phyloP scores from a whole-genome alignment of 1,140 invertebrate species.

The Aphaenogaster ashmeadi region DNA sequence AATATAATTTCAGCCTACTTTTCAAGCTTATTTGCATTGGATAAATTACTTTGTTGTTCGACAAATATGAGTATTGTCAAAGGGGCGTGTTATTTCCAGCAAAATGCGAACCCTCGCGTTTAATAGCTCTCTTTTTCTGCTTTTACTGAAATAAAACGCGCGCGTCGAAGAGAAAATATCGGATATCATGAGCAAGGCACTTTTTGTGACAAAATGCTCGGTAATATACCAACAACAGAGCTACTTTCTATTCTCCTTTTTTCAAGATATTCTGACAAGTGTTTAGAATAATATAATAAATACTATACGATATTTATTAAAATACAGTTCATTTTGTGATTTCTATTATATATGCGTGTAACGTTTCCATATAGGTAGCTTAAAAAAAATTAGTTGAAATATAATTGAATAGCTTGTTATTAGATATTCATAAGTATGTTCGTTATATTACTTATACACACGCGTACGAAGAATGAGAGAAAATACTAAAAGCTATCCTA shows the following conservation, averaged over 20 bases:
- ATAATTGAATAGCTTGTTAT: neutral
- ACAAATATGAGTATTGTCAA: constrained; percentile 47
- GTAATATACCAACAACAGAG: constrained; percentile 23
- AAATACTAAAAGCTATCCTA: neutral
- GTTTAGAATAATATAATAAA: constrained; percentile 42
- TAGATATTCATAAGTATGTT: neutral
- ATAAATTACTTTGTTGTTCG: constrained; percentile 27
- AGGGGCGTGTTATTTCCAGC: constrained; percentile 3
- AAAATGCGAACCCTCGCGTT: constrained; percentile 32
- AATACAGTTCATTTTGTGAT: neutral
- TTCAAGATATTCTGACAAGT: neutral
- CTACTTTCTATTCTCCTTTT: neutral
- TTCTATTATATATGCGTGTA: neutral
- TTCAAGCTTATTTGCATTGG: constrained; percentile 20
- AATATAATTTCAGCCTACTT: neutral
- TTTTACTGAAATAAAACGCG: constrained; percentile 18
- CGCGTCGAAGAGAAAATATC: constrained; percentile 36
- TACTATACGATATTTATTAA: neutral
- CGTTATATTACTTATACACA: neutral
- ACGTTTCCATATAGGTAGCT: neutral
- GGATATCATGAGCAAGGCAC: constrained; percentile 33
- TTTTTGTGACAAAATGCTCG: constrained; percentile 49
- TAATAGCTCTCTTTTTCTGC: constrained; percentile 41
- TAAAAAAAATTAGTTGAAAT: constrained; percentile 16
- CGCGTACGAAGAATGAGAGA: neutral